phyloP scores from a whole-genome alignment of 2,797 vertebrate species.

The Anguilla marmorata region DNA sequence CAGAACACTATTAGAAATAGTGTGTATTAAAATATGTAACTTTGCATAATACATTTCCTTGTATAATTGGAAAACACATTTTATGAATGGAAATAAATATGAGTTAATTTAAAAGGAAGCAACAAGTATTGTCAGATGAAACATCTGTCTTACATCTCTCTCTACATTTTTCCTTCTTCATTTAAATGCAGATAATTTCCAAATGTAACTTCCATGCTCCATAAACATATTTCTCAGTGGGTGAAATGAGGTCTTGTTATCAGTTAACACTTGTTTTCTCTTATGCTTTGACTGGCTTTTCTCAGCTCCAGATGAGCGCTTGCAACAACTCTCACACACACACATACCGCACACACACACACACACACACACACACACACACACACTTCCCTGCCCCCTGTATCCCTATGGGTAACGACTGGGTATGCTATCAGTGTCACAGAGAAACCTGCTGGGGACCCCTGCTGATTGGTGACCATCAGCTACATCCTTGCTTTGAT shows the following conservation, averaged over 20 bases:
- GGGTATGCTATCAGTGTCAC: neutral
- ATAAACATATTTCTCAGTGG: conserved; percentile 22
- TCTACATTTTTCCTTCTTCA: neutral
- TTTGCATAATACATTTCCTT: neutral
- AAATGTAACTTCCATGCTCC: conserved; percentile 6
- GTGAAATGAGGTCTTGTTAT: conserved; percentile 49
- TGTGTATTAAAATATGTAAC: neutral
- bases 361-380: conserved; percentile 6
- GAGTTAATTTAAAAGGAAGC: neutral
- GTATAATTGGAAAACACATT: neutral
- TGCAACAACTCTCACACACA: conserved; percentile 8
- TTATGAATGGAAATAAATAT: neutral
- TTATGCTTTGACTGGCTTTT: conserved; percentile 54
- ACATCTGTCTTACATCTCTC: neutral
- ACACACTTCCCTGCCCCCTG: conserved; percentile 6
- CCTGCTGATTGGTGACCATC: neutral
- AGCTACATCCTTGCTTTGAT: neutral
- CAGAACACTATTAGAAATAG: neutral
- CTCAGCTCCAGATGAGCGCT: conserved; percentile 33
- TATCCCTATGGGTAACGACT: neutral
- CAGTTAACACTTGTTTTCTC: conserved; percentile 50
- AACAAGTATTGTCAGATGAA: conserved; percentile 2
- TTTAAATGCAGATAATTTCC: neutral
- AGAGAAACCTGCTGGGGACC: neutral
- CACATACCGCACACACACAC: no score